Base-by-base conservation (phyloP, 2,113 vertebrate genomes). In the Petromus typicus region DNA sequence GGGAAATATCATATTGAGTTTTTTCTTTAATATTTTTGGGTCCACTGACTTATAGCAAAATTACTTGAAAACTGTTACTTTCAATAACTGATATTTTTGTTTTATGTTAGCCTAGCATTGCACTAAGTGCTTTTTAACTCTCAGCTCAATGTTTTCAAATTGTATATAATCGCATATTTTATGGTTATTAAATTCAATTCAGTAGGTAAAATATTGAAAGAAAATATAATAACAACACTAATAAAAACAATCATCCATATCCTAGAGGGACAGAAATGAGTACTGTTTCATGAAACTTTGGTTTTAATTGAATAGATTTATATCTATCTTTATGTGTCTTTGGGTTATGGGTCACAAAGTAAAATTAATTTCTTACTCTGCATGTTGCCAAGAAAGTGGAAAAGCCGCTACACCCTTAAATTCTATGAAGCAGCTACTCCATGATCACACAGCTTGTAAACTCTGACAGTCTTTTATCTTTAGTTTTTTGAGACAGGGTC, bases 231-330 rank as follows among this genome's bases (percentile, higher is more conserved):
- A 16, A 32, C 20, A 83, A 63, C 18, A 73, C 7, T 71, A 91
- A n/a, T 45, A 71, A 90, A 82, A 90, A 63, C 25, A 84, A 40
- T 13, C 40, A 43, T 75, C 16, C 4, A 10, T 83, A 12, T 88
- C 20, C 13, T 17, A n/a, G 67, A 69, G 63, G 51, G 54, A 51
- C 30, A n/a, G n/a, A 11, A 2, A 3, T 3, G 23, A 82, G 14
- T 63, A 73, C 67, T 88, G 63, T 75, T 81, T 89, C 20, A 69
- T 81, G 78, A 89, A 85, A 67, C 51, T 56, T 95, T 61, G 40
- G 20, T 73, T 92, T 95, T 85, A 63, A 51, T 89, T 86, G 57
- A 89, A 67, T 78, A 79, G 54, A 73, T 66, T 66, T 61, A 27
- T 75, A 2, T 79, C 56, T 67, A 57, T 57, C 34, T 90, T 61